Base-by-base conservation (phyloP, 2,797 vertebrate species). In the Hephaestus fuliginosus region DNA sequence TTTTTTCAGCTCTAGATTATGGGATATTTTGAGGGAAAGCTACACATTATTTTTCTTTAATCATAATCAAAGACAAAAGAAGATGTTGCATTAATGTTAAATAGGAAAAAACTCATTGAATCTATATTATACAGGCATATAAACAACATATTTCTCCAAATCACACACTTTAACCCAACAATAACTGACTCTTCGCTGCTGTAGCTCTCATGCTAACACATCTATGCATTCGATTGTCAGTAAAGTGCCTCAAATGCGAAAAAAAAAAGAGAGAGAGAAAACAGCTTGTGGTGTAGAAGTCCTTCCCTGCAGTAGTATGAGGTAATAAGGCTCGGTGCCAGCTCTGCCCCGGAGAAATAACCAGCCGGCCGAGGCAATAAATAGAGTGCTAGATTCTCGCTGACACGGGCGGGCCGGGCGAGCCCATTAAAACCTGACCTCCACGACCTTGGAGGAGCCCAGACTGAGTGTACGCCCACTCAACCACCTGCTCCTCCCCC, bases 371-470 rank as follows among this genome's bases (percentile, higher is more conserved):
- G 7, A 68, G 77, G 81, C 82, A 89, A 87, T 89, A 91, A 91
- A 91, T 78, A 85, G 66, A 86, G 82, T 17, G 76, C 65, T 82
- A 86, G 79, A 84, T 80, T 83, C 86, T 87, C 68, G 65, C 91
- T 79, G 89, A 91, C 91, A 83, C 76, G 60, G 83, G 78, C 75
- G 30, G 83, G 64, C 64, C 33, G 76, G 88, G 76, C 63, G 2
- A 75, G 85, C 78, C 90, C 87, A 93, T 92, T 92, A 93, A 88
- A 94, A 85, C 52, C 18, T 57, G 88, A 92, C 91, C 91, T 80
- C 58, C 10, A 4, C 51, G 82, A 94, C 93, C 92, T 92, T 76
- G 62, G 62, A 79, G 63, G 76, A 85, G 80, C 82, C 83, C 81
- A 76, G 78, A 53, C 55, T 44, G 72, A 77, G 79, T 14, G 58